phyloP scores from a whole-genome alignment of 1,140 invertebrate genomes.

The Harlomillsia oculata region DNA sequence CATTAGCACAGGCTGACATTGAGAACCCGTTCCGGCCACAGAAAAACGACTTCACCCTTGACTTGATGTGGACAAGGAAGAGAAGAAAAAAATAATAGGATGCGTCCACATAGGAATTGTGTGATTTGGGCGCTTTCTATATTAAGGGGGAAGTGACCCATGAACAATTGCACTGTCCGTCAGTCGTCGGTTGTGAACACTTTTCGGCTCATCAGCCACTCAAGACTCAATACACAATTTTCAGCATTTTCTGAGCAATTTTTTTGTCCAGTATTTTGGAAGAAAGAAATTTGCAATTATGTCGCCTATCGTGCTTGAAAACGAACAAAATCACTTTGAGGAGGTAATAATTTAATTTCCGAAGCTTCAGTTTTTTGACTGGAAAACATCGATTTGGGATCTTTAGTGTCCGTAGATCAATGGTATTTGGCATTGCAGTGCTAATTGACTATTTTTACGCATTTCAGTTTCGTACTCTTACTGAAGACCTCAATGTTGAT shows the following conservation, averaged over 20 bases:
- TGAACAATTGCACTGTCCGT: slow-evolving; percentile 1
- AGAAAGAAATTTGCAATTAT: too few relatives aligned
- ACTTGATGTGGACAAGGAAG: slow-evolving; percentile 5
- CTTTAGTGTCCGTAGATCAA: background rate
- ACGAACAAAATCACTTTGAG: slow-evolving; percentile 9
- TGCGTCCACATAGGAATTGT: slow-evolving; percentile 7
- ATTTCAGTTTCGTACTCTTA: slow-evolving; percentile 1
- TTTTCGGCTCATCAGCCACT: too few relatives aligned
- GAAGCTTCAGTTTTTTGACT: background rate
- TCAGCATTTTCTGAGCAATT: background rate
- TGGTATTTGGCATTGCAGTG: background rate
- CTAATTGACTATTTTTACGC: background rate
- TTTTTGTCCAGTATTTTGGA: slow-evolving; percentile 3
- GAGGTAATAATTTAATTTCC: background rate
- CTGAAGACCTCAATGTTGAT: slow-evolving; percentile 10
- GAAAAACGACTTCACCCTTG: slow-evolving; percentile 7
- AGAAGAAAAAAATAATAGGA: slow-evolving; percentile 9
- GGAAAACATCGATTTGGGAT: background rate
- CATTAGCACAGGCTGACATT: slow-evolving; percentile 2
- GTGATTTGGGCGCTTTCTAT: slow-evolving; percentile 14
- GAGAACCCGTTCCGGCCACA: slow-evolving; percentile 3
- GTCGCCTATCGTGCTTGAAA: slow-evolving; percentile 11
- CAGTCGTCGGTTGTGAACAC: background rate
- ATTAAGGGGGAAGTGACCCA: background rate
- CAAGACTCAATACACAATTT: background rate